Conservation (phyloP, 1,140 invertebrate genomes). For the Anastrepha obliqua region DNA sequence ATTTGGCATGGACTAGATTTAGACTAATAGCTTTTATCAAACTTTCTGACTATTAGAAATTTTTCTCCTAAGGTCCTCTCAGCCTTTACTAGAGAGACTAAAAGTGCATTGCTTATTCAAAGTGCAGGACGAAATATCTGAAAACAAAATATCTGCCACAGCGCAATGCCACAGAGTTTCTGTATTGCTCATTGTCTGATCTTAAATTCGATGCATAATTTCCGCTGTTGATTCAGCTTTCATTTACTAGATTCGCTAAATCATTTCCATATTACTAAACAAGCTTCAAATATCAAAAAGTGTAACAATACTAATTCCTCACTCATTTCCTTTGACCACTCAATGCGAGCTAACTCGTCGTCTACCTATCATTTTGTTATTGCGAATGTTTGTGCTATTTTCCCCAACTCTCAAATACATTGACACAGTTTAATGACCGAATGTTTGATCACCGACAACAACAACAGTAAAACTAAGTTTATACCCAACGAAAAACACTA, state of each 20-base stretch:
- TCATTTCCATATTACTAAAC: background rate
- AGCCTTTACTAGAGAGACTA: too few species aligned
- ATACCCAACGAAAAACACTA: background rate
- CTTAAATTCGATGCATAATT: too few species aligned
- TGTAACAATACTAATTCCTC: background rate
- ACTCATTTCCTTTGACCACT: background rate
- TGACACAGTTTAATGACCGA: constrained; percentile 26
- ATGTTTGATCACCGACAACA: background rate
- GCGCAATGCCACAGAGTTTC: too few species aligned
- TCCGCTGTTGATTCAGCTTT: background rate
- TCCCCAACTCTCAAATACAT: background rate
- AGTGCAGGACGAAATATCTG: too few species aligned
- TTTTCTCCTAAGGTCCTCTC: too few species aligned
- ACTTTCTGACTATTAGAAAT: too few species aligned
- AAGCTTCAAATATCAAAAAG: background rate
- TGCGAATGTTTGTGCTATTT: background rate
- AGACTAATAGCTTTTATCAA: too few species aligned
- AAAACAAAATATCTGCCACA: too few species aligned
- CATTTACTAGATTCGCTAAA: background rate
- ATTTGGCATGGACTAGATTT: too few species aligned
- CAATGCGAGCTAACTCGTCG: background rate
- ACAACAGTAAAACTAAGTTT: background rate
- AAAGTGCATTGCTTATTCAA: too few species aligned
- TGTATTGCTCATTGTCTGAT: too few species aligned
- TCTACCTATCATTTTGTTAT: background rate